These are phyloP conservation scores for Rhagologus leucostigma DNA, from an alignment of 2,113 vertebrate species.

Conservation along the genomic window DNA sequence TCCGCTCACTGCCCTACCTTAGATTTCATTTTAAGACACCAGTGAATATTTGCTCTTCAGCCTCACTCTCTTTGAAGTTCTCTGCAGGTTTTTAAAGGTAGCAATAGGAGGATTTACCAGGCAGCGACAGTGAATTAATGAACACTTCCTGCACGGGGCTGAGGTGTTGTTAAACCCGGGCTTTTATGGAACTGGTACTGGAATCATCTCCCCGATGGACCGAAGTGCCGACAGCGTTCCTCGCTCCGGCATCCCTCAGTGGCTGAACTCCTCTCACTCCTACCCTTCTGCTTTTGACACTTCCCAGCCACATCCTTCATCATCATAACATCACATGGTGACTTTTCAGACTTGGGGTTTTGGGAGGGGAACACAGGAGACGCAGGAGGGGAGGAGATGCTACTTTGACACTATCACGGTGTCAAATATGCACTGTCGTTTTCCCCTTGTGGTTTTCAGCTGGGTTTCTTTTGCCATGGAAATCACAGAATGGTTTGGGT, in stretches of 20 bases:
- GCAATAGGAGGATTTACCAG: not conserved
- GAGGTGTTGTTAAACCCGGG: not conserved
- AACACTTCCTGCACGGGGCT: not conserved
- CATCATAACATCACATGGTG: fast-evolving
- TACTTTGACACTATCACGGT: fast-evolving
- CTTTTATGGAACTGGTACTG: not conserved
- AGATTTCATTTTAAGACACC: conserved; percentile 60
- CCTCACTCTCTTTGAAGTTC: conserved; percentile 26
- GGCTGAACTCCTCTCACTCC: not conserved
- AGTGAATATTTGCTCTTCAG: conserved; percentile 51
- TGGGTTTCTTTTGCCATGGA: not conserved
- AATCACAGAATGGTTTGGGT: not conserved
- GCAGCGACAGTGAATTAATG: not conserved
- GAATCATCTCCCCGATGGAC: fast-evolving
- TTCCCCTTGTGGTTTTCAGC: not conserved
- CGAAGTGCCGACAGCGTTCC: fast-evolving
- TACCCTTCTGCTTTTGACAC: not conserved
- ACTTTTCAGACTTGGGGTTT: not conserved
- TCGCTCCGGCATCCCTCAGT: not conserved
- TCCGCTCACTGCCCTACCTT: conserved; percentile 70
- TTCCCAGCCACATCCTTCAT: not conserved
- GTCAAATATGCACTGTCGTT: fast-evolving
- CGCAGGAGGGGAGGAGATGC: fast-evolving
- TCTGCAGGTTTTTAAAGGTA: conserved; percentile 25
- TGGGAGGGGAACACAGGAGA: fast-evolving